These are phyloP conservation scores for Coccyzus lansbergi DNA, from an alignment of 2,797 vertebrate genomes.

Conservation along the genomic window DNA sequence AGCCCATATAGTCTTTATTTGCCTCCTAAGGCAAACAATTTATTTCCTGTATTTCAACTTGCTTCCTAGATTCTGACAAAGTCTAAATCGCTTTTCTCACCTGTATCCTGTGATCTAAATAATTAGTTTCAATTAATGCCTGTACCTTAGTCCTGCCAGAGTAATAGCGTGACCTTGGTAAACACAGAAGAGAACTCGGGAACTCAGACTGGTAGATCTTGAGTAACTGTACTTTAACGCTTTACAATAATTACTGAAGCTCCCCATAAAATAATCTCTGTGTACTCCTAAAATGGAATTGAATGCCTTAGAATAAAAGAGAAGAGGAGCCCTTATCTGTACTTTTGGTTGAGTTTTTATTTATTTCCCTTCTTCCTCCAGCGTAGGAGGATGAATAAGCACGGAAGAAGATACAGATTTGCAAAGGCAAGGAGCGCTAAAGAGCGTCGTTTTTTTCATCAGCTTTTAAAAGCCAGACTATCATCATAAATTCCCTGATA, in stretches of 20 bases:
- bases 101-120: background rate
- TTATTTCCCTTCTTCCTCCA: constrained; percentile 58
- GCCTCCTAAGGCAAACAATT: constrained; percentile 16
- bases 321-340: constrained; percentile 51
- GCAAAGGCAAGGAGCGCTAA: constrained; percentile 60
- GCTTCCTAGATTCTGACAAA: background rate
- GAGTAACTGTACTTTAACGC: background rate
- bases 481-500: constrained; percentile 70
- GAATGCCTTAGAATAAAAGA: constrained; percentile 36
- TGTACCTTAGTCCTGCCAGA: background rate
- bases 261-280: constrained; percentile 26
- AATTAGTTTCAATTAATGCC: background rate
- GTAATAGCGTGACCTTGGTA: background rate
- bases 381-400: constrained; percentile 46
- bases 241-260: constrained; percentile 26
- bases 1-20: constrained; percentile 1
- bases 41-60: constrained; percentile 27
- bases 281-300: constrained; percentile 37
- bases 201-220: background rate
- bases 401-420: constrained; percentile 48
- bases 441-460: background rate
- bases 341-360: constrained; percentile 56
- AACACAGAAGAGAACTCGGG: background rate
- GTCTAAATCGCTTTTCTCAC: background rate
- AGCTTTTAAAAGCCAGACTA: constrained; percentile 60